A percentile compares a stretch with the other conserved stretches of the same genome.
phyloP scores from a whole-genome alignment of 2,888 invertebrate genomes.

The Pristionchus maxplancki region DNA sequence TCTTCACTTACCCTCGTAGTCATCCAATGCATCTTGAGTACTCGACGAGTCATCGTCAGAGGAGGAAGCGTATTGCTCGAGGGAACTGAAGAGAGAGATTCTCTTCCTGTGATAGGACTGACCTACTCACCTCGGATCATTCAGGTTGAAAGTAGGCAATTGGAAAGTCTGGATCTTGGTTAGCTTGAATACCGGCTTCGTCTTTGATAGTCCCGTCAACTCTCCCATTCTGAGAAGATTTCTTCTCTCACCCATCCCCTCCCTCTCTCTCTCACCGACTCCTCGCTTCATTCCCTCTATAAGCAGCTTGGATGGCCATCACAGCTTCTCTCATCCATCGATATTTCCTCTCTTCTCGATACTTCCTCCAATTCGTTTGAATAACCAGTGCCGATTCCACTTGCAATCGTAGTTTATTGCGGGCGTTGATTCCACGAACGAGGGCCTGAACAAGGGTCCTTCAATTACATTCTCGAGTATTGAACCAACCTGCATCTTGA shows the following conservation, averaged over 20 bases:
- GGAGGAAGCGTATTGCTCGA: slow-evolving; percentile 5
- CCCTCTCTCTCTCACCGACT: slow-evolving; percentile 55
- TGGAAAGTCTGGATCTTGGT: slow-evolving; percentile 65
- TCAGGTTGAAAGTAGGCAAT: slow-evolving; percentile 72
- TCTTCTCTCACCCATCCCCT: too few relatives aligned
- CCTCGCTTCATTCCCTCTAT: slow-evolving; percentile 61
- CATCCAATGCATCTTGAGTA: slow-evolving; percentile 46
- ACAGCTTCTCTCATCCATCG: slow-evolving; percentile 81
- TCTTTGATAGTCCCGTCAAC: slow-evolving; percentile 52
- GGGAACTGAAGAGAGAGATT: background rate
- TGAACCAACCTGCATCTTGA: slow-evolving; percentile 84
- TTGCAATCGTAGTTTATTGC: slow-evolving; percentile 79
- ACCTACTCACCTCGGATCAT: slow-evolving; percentile 63
- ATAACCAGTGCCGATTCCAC: slow-evolving; percentile 82
- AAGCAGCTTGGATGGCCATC: slow-evolving; percentile 83
- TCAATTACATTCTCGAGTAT: background rate
- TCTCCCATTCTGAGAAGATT: slow-evolving; percentile 58
- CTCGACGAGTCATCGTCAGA: slow-evolving; percentile 24
- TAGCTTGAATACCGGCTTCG: slow-evolving; percentile 58
- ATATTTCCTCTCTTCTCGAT: slow-evolving; percentile 82
- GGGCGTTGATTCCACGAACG: slow-evolving; percentile 84
- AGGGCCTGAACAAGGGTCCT: slow-evolving; percentile 84
- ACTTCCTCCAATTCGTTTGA: slow-evolving; percentile 86
- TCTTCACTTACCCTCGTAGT: slow-evolving; percentile 53
- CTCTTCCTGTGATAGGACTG: background rate